phyloP scores from a whole-genome alignment of 2,888 invertebrate genomes.

The Nomada hirtipes region DNA sequence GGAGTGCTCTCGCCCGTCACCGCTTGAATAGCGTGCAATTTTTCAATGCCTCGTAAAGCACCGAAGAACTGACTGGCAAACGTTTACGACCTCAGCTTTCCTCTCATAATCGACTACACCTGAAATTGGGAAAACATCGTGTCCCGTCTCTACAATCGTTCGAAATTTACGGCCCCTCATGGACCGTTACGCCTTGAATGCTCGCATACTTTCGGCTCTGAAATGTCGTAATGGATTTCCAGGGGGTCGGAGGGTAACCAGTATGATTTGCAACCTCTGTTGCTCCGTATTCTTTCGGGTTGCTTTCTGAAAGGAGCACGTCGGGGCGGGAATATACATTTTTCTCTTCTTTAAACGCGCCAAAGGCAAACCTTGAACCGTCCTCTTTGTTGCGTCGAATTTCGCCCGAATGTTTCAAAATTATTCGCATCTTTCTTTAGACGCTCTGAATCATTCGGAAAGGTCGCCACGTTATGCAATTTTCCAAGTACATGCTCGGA shows the following conservation, averaged over 20 bases:
- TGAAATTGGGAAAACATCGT: slow-evolving; percentile 56
- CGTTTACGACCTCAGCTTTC: slow-evolving; percentile 32
- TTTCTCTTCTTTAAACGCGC: slow-evolving; percentile 8
- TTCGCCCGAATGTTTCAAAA: background rate
- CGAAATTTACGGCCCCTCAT: slow-evolving; percentile 41
- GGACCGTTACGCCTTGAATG: slow-evolving; percentile 47
- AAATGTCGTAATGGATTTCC: slow-evolving; percentile 65
- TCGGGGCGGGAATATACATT: slow-evolving; percentile 17
- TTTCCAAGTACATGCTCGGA: background rate
- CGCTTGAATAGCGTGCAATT: background rate
- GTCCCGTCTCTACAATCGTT: slow-evolving; percentile 14
- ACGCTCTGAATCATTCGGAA: background rate
- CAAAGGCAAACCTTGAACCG: slow-evolving; percentile 27
- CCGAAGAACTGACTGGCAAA: background rate
- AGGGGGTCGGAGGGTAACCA: slow-evolving; percentile 53
- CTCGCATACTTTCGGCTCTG: slow-evolving; percentile 36
- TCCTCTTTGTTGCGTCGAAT: background rate
- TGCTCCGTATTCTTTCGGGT: slow-evolving; percentile 21
- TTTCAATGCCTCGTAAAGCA: slow-evolving; percentile 17
- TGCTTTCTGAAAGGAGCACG: slow-evolving; percentile 24
- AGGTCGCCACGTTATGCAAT: background rate
- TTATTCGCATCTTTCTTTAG: slow-evolving; percentile 1
- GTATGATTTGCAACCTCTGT: slow-evolving; percentile 50
- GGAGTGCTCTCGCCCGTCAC: background rate
- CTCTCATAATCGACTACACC: slow-evolving; percentile 59